Conservation (phyloP, 1,140 invertebrate species). For the Ips typographus region DNA sequence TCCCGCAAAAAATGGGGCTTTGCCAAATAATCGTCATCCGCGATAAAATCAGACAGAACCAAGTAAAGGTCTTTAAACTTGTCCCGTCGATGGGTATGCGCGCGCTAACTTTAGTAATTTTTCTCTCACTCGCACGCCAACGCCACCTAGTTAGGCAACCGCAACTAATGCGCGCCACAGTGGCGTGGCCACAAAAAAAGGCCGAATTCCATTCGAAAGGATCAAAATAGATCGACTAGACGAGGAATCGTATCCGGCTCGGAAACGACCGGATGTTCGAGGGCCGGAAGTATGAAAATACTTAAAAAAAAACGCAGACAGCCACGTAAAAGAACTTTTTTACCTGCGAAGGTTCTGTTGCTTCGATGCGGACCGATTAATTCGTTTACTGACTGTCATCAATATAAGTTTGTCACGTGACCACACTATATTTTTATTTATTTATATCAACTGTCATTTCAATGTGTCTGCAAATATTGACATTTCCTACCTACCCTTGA, state of each 20-base stretch:
- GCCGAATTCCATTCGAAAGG: no score
- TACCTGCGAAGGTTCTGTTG: no score
- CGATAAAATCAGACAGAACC: not conserved
- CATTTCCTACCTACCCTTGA: no score
- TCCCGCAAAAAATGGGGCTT: not conserved
- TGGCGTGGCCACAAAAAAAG: not conserved
- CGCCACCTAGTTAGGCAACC: not conserved
- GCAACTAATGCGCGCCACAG: not conserved
- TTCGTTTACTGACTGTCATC: no score
- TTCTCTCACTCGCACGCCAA: not conserved
- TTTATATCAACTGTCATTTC: no score
- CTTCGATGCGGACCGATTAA: no score
- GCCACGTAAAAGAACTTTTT: not conserved
- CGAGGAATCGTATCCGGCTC: not conserved
- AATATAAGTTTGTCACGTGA: no score
- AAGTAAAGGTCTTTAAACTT: conserved; percentile 1
- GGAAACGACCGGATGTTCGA: conserved; percentile 1
- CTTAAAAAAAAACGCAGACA: not conserved
- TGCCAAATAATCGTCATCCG: conserved; percentile 1
- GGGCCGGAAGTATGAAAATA: conserved; percentile 1
- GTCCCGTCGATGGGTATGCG: not conserved
- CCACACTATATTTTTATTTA: no score
- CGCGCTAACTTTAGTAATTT: not conserved
- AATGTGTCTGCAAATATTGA: no score
- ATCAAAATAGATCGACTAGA: conserved; percentile 1